Percentiles rank a stretch among this genome's conserved stretches.
These are phyloP conservation scores for Lucilia cuprina DNA, from an alignment of 1,140 invertebrate genomes.

Conservation along the genomic window DNA sequence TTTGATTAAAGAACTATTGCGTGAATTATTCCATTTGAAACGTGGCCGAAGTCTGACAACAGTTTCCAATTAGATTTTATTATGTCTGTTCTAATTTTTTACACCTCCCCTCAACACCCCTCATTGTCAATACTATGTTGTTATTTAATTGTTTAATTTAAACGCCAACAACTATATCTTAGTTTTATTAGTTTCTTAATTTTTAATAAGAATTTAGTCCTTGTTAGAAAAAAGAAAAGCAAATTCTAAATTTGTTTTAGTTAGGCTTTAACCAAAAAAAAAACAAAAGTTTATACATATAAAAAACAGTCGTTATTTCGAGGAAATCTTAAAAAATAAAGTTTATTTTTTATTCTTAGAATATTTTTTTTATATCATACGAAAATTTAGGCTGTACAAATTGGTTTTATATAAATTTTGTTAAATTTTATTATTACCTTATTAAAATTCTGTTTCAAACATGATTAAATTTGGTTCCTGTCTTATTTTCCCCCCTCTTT, in stretches of 20 bases:
- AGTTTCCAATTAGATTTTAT: not conserved
- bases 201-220: not conserved
- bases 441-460: too few species aligned
- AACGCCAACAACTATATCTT: not conserved
- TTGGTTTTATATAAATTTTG: not conserved
- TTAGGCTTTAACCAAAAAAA: slow-evolving; percentile 10
- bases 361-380: not conserved
- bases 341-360: not conserved
- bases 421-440: not conserved
- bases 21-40: slow-evolving; percentile 54
- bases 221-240: slow-evolving; percentile 9
- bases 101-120: too few species aligned
- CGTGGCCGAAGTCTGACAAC: slow-evolving; percentile 44
- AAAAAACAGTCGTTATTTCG: not conserved
- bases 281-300: not conserved
- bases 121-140: not conserved
- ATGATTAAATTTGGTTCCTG: not conserved
- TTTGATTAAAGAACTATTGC: slow-evolving; percentile 72
- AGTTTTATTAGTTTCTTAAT: slow-evolving; percentile 11
- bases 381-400: not conserved
- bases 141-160: slow-evolving; percentile 25
- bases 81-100: not conserved
- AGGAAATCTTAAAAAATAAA: not conserved
- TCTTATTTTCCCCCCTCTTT: not conserved
- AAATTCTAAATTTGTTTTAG: not conserved